phyloP scores from a whole-genome alignment of 1,140 invertebrate species.

The Eciton burchellii region DNA sequence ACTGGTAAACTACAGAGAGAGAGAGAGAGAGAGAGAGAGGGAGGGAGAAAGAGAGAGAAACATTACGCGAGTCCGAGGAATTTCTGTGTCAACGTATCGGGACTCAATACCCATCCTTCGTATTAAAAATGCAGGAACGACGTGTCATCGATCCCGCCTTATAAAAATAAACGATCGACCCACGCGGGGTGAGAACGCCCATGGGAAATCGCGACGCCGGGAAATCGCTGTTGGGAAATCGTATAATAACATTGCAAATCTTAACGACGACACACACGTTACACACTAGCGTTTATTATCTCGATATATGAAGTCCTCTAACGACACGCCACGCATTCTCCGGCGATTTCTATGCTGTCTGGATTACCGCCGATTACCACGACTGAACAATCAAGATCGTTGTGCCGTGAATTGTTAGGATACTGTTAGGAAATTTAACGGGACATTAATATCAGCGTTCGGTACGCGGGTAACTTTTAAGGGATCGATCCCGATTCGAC shows the following conservation, averaged over 20 bases:
- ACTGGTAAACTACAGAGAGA: neutral
- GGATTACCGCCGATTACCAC: neutral
- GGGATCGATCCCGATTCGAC: neutral
- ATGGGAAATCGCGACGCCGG: neutral
- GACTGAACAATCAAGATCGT: neutral
- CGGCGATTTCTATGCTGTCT: neutral
- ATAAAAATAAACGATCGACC: constrained; percentile 11
- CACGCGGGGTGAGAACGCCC: constrained; percentile 8
- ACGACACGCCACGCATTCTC: neutral
- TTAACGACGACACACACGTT: constrained; percentile 4
- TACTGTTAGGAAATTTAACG: neutral
- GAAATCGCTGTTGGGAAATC: constrained; percentile 17
- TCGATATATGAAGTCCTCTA: neutral
- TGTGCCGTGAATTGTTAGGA: neutral
- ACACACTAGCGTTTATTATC: constrained; percentile 36
- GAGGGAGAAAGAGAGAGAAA: too few species aligned
- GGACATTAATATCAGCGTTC: neutral
- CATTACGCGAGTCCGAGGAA: neutral
- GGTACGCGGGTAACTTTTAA: neutral
- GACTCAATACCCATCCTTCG: constrained; percentile 39
- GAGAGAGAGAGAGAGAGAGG: too few species aligned
- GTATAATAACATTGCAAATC: neutral
- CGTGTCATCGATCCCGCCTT: constrained; percentile 42
- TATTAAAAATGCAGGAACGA: constrained; percentile 6
- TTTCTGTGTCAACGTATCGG: constrained; percentile 5